Percentiles rank a stretch among this genome's conserved stretches.
Conservation (phyloP, 2,113 vertebrate species). For the Tauraco erythrolophus region DNA sequence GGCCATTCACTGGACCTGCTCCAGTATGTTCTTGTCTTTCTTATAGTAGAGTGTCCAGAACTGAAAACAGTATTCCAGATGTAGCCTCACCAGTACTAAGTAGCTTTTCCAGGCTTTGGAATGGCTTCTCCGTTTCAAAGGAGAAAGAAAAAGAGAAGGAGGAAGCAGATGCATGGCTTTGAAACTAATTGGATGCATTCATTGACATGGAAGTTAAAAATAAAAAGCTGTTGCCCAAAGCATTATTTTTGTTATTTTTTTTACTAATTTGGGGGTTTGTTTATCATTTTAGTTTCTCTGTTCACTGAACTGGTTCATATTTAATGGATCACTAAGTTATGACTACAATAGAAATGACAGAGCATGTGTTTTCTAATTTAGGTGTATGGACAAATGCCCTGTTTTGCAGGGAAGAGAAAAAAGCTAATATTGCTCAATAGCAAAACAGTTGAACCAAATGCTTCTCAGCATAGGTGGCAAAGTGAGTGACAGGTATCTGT, state of each 20-base stretch:
- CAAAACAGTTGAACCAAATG: background rate
- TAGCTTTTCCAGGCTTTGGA: background rate
- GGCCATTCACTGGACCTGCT: background rate
- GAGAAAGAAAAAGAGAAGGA: background rate
- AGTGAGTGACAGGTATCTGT: background rate
- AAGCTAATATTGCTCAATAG: background rate
- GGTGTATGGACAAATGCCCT: background rate
- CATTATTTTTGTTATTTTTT: background rate
- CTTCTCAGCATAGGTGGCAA: background rate
- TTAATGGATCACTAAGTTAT: constrained; percentile 16
- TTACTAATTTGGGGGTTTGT: background rate
- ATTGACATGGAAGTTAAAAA: background rate
- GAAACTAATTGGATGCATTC: background rate
- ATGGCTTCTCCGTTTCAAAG: background rate
- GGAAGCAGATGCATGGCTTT: background rate
- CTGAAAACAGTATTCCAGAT: background rate
- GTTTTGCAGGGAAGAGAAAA: background rate
- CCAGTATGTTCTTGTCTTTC: background rate
- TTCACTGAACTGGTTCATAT: constrained; percentile 7
- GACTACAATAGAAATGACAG: background rate
- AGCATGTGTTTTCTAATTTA: background rate
- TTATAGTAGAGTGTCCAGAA: accelerated
- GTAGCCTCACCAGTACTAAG: background rate
- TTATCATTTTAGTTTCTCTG: constrained; percentile 1
- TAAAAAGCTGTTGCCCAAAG: background rate